Percentiles rank a stretch among this genome's conserved stretches.
Conservation (phyloP, 2,888 invertebrate genomes). For the Aphodius granarius region DNA sequence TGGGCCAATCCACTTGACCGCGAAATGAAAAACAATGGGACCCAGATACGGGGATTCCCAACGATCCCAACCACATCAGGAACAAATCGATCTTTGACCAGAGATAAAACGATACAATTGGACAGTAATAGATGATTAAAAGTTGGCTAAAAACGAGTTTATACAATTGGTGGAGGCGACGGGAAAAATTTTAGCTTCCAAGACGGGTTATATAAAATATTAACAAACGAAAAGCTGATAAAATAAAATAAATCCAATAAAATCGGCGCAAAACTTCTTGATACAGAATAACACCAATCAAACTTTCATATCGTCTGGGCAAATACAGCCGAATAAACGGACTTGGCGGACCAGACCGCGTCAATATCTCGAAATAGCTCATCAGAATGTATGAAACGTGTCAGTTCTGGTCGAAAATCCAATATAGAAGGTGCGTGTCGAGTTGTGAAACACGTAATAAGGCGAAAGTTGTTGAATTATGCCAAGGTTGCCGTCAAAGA, state of each 20-base stretch:
- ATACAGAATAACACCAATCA: neutral
- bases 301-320: neutral
- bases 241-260: too few relatives aligned
- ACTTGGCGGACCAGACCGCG: neutral
- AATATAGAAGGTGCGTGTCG: neutral
- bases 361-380: neutral
- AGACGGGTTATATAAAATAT: too few relatives aligned
- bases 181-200: too few relatives aligned
- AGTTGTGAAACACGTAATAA: neutral
- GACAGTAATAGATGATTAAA: neutral
- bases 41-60: constrained; percentile 1
- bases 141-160: too few relatives aligned
- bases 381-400: neutral
- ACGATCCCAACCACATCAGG: neutral
- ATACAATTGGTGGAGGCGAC: too few relatives aligned
- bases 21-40: constrained; percentile 12
- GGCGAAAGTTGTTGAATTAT: neutral
- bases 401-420: neutral
- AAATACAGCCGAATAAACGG: neutral
- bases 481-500: constrained; percentile 6
- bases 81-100: neutral
- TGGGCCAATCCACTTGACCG: constrained; percentile 12
- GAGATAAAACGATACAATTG: neutral
- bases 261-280: too few relatives aligned
- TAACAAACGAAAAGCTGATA: too few relatives aligned